phyloP scores from a whole-genome alignment of 2,888 invertebrate species.

The Drosophila fulvimacula region DNA sequence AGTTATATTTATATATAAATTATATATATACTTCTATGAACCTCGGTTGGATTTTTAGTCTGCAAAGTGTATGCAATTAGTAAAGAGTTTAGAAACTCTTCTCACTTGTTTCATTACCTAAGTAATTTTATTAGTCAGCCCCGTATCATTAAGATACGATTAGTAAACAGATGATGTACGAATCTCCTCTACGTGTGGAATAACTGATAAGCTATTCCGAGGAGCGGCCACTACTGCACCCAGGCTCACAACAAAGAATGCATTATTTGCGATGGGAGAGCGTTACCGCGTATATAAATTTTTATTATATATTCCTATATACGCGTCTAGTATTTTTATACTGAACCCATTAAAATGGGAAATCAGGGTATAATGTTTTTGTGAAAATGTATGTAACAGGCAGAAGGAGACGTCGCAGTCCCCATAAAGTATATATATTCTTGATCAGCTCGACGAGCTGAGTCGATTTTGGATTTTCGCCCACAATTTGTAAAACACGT shows the following conservation, averaged over 20 bases:
- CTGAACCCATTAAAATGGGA: too few relatives aligned
- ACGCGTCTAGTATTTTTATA: background rate
- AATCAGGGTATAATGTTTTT: too few relatives aligned
- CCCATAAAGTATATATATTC: too few relatives aligned
- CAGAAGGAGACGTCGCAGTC: too few relatives aligned
- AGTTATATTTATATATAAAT: background rate
- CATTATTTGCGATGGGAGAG: background rate
- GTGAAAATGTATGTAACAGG: too few relatives aligned
- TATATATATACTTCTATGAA: too few relatives aligned
- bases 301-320: background rate
- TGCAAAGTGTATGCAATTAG: background rate
- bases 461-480: too few relatives aligned
- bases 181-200: constrained; percentile 35
- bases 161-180: constrained; percentile 16
- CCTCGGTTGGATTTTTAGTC: background rate
- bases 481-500: too few relatives aligned
- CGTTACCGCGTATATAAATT: constrained; percentile 1
- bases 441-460: too few relatives aligned
- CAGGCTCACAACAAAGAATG: constrained; percentile 12
- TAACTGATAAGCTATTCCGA: constrained; percentile 29
- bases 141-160: constrained; percentile 26
- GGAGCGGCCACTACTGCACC: constrained; percentile 41
- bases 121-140: constrained; percentile 16
- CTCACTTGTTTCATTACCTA: background rate
- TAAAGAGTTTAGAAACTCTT: background rate